Conservation (phyloP, 2,888 invertebrate species). For the Nymphalis urticae region DNA sequence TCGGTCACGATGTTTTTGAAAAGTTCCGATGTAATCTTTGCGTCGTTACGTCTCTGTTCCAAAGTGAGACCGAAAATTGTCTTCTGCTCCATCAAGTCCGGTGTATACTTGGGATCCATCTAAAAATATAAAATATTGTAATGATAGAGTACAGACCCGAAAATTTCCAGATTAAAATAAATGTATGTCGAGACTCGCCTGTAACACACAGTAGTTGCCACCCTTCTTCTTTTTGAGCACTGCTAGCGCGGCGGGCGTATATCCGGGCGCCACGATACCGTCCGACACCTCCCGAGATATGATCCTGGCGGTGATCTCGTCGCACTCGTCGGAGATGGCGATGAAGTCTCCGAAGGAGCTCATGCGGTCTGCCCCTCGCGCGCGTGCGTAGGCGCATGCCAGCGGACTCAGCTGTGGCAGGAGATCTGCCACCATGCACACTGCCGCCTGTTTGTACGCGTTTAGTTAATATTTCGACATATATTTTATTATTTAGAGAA, state of each 20-base stretch:
- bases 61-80: constrained; percentile 70
- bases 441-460: constrained; percentile 84
- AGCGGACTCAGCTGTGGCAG: constrained; percentile 87
- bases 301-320: constrained; percentile 93
- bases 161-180: no score
- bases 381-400: constrained; percentile 96
- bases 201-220: constrained; percentile 93
- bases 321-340: constrained; percentile 95
- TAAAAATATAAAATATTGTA: constrained; percentile 52
- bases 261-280: constrained; percentile 98
- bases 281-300: constrained; percentile 97
- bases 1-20: constrained; percentile 91
- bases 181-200: constrained; percentile 67
- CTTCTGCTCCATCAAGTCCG: constrained; percentile 89
- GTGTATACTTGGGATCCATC: constrained; percentile 94
- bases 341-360: constrained; percentile 99
- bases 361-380: constrained; percentile 99
- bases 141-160: no score
- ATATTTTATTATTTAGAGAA: neutral
- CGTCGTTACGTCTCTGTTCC: constrained; percentile 95
- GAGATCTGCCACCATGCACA: constrained; percentile 97
- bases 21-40: constrained; percentile 87
- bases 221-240: constrained; percentile 96
- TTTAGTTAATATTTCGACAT: neutral
- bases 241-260: constrained; percentile 89